Conservation (phyloP, 1,140 invertebrate species). For the Harpegnathos saltator region DNA sequence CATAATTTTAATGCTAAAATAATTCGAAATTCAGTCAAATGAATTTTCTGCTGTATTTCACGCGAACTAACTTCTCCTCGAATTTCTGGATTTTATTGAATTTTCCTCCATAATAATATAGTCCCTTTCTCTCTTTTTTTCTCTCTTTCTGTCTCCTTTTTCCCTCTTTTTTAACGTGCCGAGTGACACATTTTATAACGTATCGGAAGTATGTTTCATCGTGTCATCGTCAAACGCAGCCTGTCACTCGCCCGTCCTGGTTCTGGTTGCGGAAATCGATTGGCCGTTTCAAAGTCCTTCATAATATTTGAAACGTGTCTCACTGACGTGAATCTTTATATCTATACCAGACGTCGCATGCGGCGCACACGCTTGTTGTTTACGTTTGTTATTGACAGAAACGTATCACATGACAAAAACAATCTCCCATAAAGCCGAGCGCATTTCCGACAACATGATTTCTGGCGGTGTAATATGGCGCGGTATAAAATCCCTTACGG, state of each 20-base stretch:
- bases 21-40: background rate
- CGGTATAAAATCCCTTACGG: conserved; percentile 27
- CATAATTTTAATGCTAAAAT: conserved; percentile 3
- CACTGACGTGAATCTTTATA: conserved; percentile 59
- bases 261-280: conserved; percentile 58
- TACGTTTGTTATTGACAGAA: conserved; percentile 61
- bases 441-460: conserved; percentile 49
- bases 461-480: conserved; percentile 24
- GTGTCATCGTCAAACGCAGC: conserved; percentile 57
- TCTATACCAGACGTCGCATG: conserved; percentile 34
- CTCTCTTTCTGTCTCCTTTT: conserved; percentile 1
- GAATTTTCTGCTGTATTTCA: background rate
- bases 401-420: conserved; percentile 59
- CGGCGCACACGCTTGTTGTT: conserved; percentile 33
- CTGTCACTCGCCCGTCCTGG: conserved; percentile 54
- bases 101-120: conserved; percentile 28
- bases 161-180: conserved; percentile 34
- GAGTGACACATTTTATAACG: conserved; percentile 52
- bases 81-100: conserved; percentile 51
- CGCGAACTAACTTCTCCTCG: background rate
- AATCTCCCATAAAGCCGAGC: conserved; percentile 43
- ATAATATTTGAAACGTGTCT: conserved; percentile 59
- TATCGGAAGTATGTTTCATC: conserved; percentile 59
- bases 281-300: conserved; percentile 59
- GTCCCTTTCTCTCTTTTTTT: background rate